Conservation (phyloP, 2,113 vertebrate genomes). For the Bambusicola thoracicus region DNA sequence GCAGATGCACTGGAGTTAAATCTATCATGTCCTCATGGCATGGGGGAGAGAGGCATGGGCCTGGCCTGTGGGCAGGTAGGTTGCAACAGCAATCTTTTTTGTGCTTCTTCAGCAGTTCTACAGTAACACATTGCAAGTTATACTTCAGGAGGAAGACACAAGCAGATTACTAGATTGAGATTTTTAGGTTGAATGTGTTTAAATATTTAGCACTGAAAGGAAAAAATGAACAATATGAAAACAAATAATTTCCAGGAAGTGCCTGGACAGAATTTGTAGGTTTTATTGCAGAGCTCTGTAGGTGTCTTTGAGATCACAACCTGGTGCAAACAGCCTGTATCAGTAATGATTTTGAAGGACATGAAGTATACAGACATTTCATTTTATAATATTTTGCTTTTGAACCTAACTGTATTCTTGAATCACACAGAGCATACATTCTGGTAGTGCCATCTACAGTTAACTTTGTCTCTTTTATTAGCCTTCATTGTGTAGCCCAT, state of each 20-base stretch:
- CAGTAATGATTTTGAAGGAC: conserved; percentile 69
- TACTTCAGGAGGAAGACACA: conserved; percentile 34
- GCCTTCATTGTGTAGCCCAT: not conserved
- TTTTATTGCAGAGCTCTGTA: conserved; percentile 62
- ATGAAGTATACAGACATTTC: conserved; percentile 28
- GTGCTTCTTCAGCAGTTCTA: not conserved
- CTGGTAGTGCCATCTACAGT: not conserved
- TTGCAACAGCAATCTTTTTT: not conserved
- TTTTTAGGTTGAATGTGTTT: conserved; percentile 63
- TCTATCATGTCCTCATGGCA: conserved; percentile 95
- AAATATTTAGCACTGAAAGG: conserved; percentile 76
- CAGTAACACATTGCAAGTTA: not conserved
- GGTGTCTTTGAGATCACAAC: conserved; percentile 67
- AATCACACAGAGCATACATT: conserved; percentile 6
- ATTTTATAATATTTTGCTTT: conserved; percentile 53
- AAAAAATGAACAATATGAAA: conserved; percentile 60
- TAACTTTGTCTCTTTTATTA: not conserved
- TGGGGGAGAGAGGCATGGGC: conserved; percentile 97
- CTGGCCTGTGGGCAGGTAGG: conserved; percentile 95
- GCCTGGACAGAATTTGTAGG: conserved; percentile 50
- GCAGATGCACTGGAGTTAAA: conserved; percentile 96
- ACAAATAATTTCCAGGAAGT: conserved; percentile 66
- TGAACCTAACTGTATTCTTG: conserved; percentile 47
- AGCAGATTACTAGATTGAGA: conserved; percentile 51
- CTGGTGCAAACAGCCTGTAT: conserved; percentile 52